phyloP scores from a whole-genome alignment of 2,113 vertebrate genomes.

The Syngnathus scovelli region DNA sequence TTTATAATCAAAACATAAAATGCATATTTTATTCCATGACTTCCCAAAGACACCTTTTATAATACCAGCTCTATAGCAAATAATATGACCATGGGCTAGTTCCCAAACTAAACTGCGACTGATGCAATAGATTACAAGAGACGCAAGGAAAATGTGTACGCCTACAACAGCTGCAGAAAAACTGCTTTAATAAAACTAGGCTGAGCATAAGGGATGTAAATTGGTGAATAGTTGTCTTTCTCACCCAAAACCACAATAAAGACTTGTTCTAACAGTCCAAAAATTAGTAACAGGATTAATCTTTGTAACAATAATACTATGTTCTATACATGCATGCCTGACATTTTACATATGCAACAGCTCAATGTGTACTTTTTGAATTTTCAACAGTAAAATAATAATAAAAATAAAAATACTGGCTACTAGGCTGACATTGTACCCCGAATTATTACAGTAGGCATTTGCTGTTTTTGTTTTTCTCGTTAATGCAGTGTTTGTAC shows the following conservation, averaged over 20 bases:
- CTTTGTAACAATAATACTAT: background rate
- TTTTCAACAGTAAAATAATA: too few species aligned
- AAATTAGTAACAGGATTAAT: background rate
- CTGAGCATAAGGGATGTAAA: background rate
- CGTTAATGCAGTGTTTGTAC: too few species aligned
- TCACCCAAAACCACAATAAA: background rate
- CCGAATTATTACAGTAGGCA: too few species aligned
- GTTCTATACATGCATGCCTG: background rate
- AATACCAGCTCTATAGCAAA: background rate
- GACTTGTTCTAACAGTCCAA: background rate
- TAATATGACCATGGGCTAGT: conserved; percentile 7
- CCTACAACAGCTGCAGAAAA: conserved; percentile 31
- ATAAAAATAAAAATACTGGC: too few species aligned
- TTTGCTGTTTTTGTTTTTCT: too few species aligned
- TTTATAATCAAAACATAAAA: background rate
- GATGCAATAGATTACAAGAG: conserved; percentile 49
- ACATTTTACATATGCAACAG: background rate
- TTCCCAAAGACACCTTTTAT: conserved; percentile 5
- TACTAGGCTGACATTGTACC: too few species aligned
- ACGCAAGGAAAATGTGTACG: conserved; percentile 36
- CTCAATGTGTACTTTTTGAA: too few species aligned
- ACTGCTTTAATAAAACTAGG: conserved; percentile 19
- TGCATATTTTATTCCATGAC: background rate
- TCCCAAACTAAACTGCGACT: conserved; percentile 38
- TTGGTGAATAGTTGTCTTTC: background rate